These are phyloP conservation scores for Sphaerophoria rueppellii DNA, from an alignment of 2,888 invertebrate species.

Conservation along the genomic window DNA sequence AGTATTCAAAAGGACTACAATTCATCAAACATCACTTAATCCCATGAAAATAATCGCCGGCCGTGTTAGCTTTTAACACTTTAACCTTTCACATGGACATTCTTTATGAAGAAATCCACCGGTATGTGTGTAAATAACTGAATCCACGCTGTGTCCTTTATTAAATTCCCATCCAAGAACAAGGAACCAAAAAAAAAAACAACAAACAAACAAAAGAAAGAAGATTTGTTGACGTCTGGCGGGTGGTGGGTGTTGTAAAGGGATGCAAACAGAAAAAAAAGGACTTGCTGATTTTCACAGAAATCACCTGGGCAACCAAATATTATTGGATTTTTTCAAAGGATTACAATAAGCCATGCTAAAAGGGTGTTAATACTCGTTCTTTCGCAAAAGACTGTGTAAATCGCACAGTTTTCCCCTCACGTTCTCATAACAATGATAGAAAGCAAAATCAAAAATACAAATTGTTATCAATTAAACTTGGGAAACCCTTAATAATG, in stretches of 20 bases:
- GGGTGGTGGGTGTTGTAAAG: not conserved
- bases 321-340: constrained; percentile 9
- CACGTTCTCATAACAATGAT: constrained; percentile 6
- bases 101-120: not conserved
- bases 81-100: too few relatives aligned
- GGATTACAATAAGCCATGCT: not conserved
- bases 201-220: not conserved
- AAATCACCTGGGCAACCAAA: constrained; percentile 49
- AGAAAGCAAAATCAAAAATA: constrained; percentile 47
- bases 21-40: too few relatives aligned
- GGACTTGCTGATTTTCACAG: not conserved
- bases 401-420: not conserved
- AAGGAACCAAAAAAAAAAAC: not conserved
- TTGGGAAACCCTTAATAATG: constrained; percentile 66
- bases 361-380: not conserved
- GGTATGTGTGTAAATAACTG: not conserved
- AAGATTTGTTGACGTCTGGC: not conserved
- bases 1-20: too few relatives aligned
- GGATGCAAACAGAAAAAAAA: not conserved
- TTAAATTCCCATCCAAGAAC: constrained; percentile 33
- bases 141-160: constrained; percentile 61
- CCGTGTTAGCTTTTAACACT: too few relatives aligned
- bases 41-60: too few relatives aligned
- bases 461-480: constrained; percentile 46
- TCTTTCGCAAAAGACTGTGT: constrained; percentile 1